These are phyloP conservation scores for Hylia prasina DNA, from an alignment of 2,113 vertebrate species.

Conservation along the genomic window DNA sequence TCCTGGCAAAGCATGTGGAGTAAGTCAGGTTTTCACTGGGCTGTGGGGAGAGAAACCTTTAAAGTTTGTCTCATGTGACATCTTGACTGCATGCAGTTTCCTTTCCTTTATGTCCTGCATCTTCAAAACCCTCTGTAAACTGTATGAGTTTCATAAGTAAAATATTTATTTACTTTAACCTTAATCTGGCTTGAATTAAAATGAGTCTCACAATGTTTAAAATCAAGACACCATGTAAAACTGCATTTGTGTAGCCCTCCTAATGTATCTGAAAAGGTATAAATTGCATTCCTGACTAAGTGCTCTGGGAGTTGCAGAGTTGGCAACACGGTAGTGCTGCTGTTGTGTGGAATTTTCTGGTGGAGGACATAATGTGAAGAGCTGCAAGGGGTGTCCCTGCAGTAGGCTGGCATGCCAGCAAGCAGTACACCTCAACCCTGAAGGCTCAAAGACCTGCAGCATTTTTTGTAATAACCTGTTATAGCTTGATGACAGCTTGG, in stretches of 20 bases:
- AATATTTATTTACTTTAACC: background rate
- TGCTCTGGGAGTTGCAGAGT: accelerated
- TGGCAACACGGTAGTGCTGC: background rate
- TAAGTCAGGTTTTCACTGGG: background rate
- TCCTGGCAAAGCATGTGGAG: accelerated
- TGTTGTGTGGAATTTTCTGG: background rate
- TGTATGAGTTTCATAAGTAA: background rate
- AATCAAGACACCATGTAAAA: background rate
- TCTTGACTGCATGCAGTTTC: background rate
- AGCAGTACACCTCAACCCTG: background rate
- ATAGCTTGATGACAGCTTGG: background rate
- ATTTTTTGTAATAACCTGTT: background rate
- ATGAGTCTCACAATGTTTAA: background rate
- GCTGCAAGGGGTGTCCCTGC: background rate
- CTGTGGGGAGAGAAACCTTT: background rate
- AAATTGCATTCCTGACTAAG: background rate
- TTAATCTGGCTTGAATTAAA: background rate
- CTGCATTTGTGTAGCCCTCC: background rate
- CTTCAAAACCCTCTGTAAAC: background rate
- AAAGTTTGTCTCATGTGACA: background rate
- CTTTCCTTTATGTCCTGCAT: background rate
- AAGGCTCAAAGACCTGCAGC: background rate
- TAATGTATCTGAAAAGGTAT: background rate
- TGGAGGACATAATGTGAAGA: background rate
- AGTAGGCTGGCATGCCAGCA: background rate